A percentile compares a stretch with the other conserved stretches of the same genome.
These are phyloP conservation scores for Drepanosiphum platanoidis DNA, from an alignment of 2,888 invertebrate genomes.

Conservation along the genomic window DNA sequence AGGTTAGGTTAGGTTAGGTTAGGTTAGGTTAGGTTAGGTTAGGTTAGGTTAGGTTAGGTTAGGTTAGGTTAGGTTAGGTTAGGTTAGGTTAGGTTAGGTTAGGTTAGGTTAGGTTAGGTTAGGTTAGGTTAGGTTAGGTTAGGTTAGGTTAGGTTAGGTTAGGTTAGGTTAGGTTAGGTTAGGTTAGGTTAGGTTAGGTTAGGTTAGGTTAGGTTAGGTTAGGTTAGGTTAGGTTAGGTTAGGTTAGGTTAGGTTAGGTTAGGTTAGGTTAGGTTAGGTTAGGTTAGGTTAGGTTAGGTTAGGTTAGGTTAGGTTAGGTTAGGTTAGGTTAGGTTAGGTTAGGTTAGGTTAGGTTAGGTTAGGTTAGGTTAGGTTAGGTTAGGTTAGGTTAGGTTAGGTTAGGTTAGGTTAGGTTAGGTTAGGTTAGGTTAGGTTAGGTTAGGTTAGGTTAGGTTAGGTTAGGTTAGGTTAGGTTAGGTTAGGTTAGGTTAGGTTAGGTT, in stretches of 20 bases:
- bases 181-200: too few relatives aligned
- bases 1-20: too few relatives aligned
- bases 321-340: conserved; percentile 65
- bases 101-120: conserved; percentile 64
- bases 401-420: conserved; percentile 52
- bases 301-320: conserved; percentile 65
- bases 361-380: conserved; percentile 7
- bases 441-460: conserved; percentile 65
- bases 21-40: too few relatives aligned
- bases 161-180: not conserved
- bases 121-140: conserved; percentile 63
- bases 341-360: conserved; percentile 63
- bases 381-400: conserved; percentile 1
- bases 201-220: too few relatives aligned
- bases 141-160: conserved; percentile 29
- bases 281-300: conserved; percentile 64
- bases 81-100: conserved; percentile 64
- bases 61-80: conserved; percentile 63
- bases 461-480: too few relatives aligned
- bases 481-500: too few relatives aligned
- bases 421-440: conserved; percentile 38
- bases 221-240: too few relatives aligned
- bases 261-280: conserved; percentile 63
- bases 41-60: too few relatives aligned
- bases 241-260: too few relatives aligned